Evolutionary conservation across 2,113 vertebrate genomes (phyloP).

Genomic region (Cichladusa arquata): DNA sequence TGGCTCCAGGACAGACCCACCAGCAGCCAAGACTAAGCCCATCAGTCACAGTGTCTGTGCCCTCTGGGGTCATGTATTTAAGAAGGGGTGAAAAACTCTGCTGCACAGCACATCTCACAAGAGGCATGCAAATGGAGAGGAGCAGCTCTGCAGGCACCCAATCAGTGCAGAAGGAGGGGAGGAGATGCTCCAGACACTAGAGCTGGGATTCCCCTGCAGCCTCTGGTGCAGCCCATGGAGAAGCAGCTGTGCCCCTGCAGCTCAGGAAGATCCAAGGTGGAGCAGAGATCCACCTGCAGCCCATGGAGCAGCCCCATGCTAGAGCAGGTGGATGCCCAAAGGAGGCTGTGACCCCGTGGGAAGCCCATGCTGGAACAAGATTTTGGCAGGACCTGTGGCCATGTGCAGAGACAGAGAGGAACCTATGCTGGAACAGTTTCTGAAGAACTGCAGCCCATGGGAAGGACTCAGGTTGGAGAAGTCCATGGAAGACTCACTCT

Average conservation of each 20-base stretch:
- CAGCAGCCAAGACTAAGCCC: not conserved
- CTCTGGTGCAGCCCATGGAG: not conserved
- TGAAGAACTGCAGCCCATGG: not conserved
- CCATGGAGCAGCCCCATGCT: not conserved
- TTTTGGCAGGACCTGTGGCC: not conserved
- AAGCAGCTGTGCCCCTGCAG: not conserved
- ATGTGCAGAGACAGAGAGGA: not conserved
- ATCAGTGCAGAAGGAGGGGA: not conserved
- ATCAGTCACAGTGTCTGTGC: not conserved
- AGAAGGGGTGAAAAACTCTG: not conserved
- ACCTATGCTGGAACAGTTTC: not conserved
- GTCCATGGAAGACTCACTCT: not conserved
- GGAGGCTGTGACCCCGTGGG: not conserved
- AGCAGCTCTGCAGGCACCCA: not conserved
- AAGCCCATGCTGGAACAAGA: not conserved
- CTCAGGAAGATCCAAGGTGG: rapidly evolving
- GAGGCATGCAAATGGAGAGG: not conserved
- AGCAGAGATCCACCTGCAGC: not conserved
- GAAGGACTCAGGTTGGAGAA: not conserved
- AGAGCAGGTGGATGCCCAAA: not conserved
- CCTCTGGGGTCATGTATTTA: not conserved
- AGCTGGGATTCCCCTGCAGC: not conserved
- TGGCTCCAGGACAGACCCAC: not conserved
- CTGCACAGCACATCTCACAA: not conserved
- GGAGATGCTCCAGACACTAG: not conserved